Percentiles rank a stretch among this genome's conserved stretches.
These are phyloP conservation scores for Cisticola juncidis DNA, from an alignment of 2,113 vertebrate genomes.

Conservation along the genomic window DNA sequence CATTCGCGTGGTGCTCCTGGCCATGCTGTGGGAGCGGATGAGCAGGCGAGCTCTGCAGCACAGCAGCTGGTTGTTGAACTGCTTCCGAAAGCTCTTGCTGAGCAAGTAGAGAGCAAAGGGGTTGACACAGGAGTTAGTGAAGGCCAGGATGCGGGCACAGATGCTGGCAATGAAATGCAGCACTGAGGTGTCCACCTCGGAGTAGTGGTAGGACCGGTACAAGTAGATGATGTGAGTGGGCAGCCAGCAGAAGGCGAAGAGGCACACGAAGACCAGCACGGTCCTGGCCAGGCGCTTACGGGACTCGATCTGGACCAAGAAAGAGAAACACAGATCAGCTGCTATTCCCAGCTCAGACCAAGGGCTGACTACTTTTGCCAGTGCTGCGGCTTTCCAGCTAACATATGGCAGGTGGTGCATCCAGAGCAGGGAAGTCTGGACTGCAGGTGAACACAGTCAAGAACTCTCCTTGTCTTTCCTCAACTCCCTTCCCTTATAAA, in stretches of 20 bases:
- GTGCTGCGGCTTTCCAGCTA: not conserved
- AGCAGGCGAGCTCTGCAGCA: constrained; percentile 78
- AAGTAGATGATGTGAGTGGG: constrained; percentile 93
- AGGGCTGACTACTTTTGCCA: not conserved
- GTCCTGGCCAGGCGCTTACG: constrained; percentile 94
- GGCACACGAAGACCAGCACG: constrained; percentile 91
- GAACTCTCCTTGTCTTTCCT: not conserved
- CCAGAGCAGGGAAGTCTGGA: not conserved
- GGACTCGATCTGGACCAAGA: constrained; percentile 85
- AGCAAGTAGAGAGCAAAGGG: constrained; percentile 95
- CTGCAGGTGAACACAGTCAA: not conserved
- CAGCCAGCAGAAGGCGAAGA: constrained; percentile 96
- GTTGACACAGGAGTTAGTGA: constrained; percentile 95
- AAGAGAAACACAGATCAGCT: not conserved
- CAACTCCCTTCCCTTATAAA: not conserved
- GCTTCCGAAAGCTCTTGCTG: constrained; percentile 93
- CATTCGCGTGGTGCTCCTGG: constrained; percentile 80
- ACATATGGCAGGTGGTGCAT: rapidly evolving
- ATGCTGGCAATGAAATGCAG: constrained; percentile 88
- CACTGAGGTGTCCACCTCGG: constrained; percentile 91
- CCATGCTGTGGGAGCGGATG: constrained; percentile 72
- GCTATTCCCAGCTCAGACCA: not conserved
- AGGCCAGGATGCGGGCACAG: constrained; percentile 89
- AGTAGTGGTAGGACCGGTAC: constrained; percentile 94
- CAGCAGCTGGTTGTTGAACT: constrained; percentile 91